Evolutionary conservation across 2,888 invertebrate genomes (phyloP).

Genomic region (Eristalinus sepulchralis): DNA sequence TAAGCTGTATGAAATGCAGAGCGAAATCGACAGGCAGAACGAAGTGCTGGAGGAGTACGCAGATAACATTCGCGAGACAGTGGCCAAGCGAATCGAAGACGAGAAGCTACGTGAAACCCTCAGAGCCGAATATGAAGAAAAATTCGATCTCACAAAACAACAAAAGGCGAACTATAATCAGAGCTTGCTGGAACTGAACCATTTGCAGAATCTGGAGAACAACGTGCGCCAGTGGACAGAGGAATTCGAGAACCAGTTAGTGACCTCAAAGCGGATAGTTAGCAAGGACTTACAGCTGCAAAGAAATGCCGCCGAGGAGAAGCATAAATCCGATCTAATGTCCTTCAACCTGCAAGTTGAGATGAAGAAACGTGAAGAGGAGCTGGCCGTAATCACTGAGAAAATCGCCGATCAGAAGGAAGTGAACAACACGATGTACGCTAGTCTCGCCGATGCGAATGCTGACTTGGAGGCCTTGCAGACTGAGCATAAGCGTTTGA

Average conservation of each 20-base stretch:
- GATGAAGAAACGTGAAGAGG: constrained; percentile 86
- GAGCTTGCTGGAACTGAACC: constrained; percentile 76
- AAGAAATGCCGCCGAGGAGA: constrained; percentile 79
- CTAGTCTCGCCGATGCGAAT: constrained; percentile 86
- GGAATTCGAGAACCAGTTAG: constrained; percentile 78
- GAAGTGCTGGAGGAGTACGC: constrained; percentile 81
- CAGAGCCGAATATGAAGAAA: constrained; percentile 79
- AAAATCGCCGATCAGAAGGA: constrained; percentile 85
- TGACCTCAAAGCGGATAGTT: constrained; percentile 78
- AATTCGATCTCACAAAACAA: constrained; percentile 73
- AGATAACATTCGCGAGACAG: constrained; percentile 79
- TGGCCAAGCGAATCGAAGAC: constrained; percentile 77
- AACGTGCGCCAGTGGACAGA: constrained; percentile 79
- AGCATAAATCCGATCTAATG: constrained; percentile 83
- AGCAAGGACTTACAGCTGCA: constrained; percentile 80
- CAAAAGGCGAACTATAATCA: constrained; percentile 76
- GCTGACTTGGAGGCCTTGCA: constrained; percentile 88
- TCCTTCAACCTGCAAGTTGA: constrained; percentile 86
- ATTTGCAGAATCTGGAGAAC: constrained; percentile 77
- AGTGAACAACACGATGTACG: constrained; percentile 83
- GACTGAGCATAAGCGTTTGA: constrained; percentile 86
- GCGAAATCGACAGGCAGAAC: constrained; percentile 81
- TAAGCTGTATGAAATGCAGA: constrained; percentile 82
- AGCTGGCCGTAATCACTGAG: constrained; percentile 83
- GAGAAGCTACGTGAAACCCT: constrained; percentile 77